These are phyloP conservation scores for Tiliacea aurago DNA, from an alignment of 2,888 invertebrate species.

Conservation along the genomic window DNA sequence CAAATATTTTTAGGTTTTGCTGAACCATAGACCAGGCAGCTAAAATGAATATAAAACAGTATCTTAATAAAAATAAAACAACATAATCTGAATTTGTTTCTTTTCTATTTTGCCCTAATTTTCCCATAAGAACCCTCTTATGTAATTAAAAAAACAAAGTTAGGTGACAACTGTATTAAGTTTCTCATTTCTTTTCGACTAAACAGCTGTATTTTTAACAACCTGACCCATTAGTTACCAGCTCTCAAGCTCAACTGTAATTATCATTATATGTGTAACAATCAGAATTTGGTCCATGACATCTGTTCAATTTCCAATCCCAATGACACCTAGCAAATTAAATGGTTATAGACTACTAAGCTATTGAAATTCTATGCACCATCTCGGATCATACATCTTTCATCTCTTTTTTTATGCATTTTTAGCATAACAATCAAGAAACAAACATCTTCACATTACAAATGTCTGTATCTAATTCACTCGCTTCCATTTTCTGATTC, in stretches of 20 bases:
- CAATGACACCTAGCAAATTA: not conserved
- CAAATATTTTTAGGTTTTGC: conserved; percentile 55
- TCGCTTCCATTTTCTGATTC: conserved; percentile 38
- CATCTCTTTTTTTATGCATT: conserved; percentile 21
- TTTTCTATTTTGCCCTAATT: conserved; percentile 51
- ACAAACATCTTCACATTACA: conserved; percentile 23
- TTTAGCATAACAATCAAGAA: conserved; percentile 21
- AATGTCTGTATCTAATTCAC: conserved; percentile 38
- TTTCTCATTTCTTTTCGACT: not conserved
- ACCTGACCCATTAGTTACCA: not conserved
- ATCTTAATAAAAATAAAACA: conserved; percentile 39
- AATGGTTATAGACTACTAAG: not conserved
- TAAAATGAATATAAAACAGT: conserved; percentile 26
- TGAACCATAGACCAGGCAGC: conserved; percentile 41
- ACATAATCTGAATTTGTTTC: conserved; percentile 56
- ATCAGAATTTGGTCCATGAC: not conserved
- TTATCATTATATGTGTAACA: not conserved
- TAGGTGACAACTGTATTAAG: too few relatives aligned
- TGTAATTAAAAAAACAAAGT: not conserved
- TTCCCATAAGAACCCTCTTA: conserved; percentile 4
- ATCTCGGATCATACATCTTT: conserved; percentile 1
- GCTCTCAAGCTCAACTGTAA: not conserved
- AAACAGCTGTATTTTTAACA: not conserved
- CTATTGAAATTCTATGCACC: conserved; percentile 12
- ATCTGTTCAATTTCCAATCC: not conserved